Evolutionary conservation across 2,797 vertebrate species (phyloP).

Genomic region (Lacerta viridis): DNA sequence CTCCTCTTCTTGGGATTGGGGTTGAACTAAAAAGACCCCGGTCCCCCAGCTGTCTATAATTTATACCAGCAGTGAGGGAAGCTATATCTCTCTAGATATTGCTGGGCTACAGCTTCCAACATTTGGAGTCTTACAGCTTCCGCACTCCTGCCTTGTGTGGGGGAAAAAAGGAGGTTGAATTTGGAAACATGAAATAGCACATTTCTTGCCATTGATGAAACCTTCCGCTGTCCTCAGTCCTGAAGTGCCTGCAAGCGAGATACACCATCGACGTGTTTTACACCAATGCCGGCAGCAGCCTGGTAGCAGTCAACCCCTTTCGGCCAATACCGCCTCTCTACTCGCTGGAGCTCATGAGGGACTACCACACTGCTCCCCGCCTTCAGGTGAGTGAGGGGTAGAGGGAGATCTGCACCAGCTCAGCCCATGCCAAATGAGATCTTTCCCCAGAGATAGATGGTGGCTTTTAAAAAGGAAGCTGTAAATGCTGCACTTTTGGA

Average conservation of each 20-base stretch:
- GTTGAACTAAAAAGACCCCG: neutral
- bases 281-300: slow-evolving; percentile 94
- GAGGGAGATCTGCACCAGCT: too few relatives aligned
- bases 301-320: slow-evolving; percentile 97
- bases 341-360: slow-evolving; percentile 89
- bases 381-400: slow-evolving; percentile 87
- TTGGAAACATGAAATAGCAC: neutral
- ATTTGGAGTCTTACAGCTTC: neutral
- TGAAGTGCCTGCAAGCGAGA: slow-evolving; percentile 96
- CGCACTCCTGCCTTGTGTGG: neutral
- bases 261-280: slow-evolving; percentile 89
- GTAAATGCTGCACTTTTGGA: too few relatives aligned
- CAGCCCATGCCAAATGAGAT: neutral
- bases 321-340: slow-evolving; percentile 90
- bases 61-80: too few relatives aligned
- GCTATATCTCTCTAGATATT: too few relatives aligned
- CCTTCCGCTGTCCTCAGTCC: slow-evolving; percentile 82
- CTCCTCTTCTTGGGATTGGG: neutral
- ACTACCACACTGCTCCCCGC: slow-evolving; percentile 89
- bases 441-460: too few relatives aligned
- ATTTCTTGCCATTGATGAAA: slow-evolving; percentile 50
- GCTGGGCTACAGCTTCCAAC: too few relatives aligned
- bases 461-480: too few relatives aligned
- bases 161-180: too few relatives aligned
- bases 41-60: neutral